These are phyloP conservation scores for Phasia obesa DNA, from an alignment of 2,888 invertebrate genomes.

Conservation along the genomic window DNA sequence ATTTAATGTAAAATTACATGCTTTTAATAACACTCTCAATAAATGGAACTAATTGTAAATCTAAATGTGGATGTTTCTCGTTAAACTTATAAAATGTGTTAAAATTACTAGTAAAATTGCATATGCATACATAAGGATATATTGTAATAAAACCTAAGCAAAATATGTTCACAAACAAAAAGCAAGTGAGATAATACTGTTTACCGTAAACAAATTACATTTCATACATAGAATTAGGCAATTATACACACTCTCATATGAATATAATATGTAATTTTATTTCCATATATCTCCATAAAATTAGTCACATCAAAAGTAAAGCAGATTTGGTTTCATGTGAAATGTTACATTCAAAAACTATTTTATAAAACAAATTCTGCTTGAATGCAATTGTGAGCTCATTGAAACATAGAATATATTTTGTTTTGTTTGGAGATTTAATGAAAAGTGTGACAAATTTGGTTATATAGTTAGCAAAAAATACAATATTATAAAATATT, in stretches of 20 bases:
- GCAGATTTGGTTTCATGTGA: slow-evolving; percentile 4
- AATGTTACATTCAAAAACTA: background rate
- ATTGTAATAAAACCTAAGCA: background rate
- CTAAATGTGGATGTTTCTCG: too few species aligned
- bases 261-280: background rate
- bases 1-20: too few species aligned
- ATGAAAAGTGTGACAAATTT: too few species aligned
- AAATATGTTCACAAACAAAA: slow-evolving; percentile 10
- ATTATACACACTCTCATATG: background rate
- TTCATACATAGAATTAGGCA: background rate
- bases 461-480: too few species aligned
- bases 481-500: too few species aligned
- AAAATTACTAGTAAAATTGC: background rate
- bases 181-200: slow-evolving; percentile 19
- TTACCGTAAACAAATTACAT: slow-evolving; percentile 8
- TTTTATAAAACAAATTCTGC: background rate
- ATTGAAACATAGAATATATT: too few species aligned
- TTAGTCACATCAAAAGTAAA: background rate
- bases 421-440: too few species aligned
- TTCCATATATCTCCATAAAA: slow-evolving; percentile 1
- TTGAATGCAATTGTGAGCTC: background rate
- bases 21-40: too few species aligned
- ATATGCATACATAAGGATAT: background rate
- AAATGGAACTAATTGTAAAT: background rate
- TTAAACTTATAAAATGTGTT: background rate